phyloP scores from a whole-genome alignment of 2,888 invertebrate species.

The Lasioglossum villosulum region DNA sequence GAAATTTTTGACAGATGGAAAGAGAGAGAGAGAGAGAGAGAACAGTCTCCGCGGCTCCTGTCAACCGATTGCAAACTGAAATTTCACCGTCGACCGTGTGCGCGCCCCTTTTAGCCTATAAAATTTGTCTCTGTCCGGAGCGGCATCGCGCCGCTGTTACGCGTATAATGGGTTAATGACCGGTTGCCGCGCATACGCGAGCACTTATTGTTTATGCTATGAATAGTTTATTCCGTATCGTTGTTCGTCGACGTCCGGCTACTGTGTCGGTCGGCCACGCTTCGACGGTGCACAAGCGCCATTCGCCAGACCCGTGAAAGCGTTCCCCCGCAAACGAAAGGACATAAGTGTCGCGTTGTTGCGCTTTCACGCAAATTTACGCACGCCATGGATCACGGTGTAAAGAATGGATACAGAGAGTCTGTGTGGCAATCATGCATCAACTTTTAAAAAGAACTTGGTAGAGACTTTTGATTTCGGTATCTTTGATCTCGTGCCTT shows the following conservation, averaged over 20 bases:
- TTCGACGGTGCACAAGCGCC: neutral
- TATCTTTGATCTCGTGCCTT: neutral
- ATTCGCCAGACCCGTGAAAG: neutral
- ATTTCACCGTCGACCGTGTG: neutral
- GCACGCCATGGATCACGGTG: neutral
- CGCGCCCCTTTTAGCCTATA: neutral
- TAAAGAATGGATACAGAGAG: neutral
- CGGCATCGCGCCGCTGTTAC: conserved; percentile 7
- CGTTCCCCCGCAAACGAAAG: neutral
- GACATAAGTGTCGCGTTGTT: neutral
- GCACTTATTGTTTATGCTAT: conserved; percentile 54
- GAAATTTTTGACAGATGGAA: neutral
- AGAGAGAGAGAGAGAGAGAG: neutral
- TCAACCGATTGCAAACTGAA: neutral
- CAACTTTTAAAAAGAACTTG: neutral
- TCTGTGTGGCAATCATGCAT: neutral
- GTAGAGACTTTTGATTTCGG: neutral
- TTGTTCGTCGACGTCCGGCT: conserved; percentile 14
- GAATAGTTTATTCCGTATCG: conserved; percentile 56
- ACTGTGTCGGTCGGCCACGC: neutral
- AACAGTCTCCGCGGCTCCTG: neutral
- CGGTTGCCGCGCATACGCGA: conserved; percentile 10
- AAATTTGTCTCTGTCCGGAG: conserved; percentile 17
- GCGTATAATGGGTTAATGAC: conserved; percentile 52
- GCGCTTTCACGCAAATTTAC: neutral